These are phyloP conservation scores for Drosophila tristis DNA, from an alignment of 1,140 invertebrate species.

Conservation along the genomic window DNA sequence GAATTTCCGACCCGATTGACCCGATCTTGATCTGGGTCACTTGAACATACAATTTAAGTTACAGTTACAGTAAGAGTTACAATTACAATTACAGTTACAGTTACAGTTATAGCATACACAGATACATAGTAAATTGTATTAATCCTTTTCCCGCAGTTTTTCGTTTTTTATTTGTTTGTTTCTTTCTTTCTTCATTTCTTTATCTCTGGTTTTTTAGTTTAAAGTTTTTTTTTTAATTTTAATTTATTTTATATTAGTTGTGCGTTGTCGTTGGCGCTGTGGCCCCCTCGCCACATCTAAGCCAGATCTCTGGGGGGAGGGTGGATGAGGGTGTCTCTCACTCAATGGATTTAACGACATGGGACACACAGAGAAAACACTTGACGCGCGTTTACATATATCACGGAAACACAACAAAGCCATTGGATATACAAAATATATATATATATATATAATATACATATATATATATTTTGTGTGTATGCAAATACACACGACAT, in stretches of 20 bases:
- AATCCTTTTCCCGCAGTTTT: conserved; percentile 33
- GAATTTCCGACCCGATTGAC: too few species aligned
- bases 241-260: conserved; percentile 13
- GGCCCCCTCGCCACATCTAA: conserved; percentile 3
- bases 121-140: conserved; percentile 55
- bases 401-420: conserved; percentile 81
- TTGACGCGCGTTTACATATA: conserved; percentile 76
- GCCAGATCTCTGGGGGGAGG: conserved; percentile 1
- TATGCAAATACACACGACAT: neutral
- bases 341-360: conserved; percentile 40
- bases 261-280: conserved; percentile 46
- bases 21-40: conserved; percentile 13
- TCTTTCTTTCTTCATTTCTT: neutral
- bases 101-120: conserved; percentile 50
- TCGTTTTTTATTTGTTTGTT: conserved; percentile 6
- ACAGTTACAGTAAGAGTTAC: conserved; percentile 26
- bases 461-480: conserved; percentile 26
- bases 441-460: conserved; percentile 25
- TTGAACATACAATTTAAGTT: conserved; percentile 45
- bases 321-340: conserved; percentile 21
- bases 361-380: conserved; percentile 27
- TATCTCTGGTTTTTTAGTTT: neutral
- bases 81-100: conserved; percentile 33
- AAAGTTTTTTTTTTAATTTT: neutral
- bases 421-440: conserved; percentile 74